Base-by-base conservation (phyloP, 1,140 invertebrate species). In the Hyphantria cunea region DNA sequence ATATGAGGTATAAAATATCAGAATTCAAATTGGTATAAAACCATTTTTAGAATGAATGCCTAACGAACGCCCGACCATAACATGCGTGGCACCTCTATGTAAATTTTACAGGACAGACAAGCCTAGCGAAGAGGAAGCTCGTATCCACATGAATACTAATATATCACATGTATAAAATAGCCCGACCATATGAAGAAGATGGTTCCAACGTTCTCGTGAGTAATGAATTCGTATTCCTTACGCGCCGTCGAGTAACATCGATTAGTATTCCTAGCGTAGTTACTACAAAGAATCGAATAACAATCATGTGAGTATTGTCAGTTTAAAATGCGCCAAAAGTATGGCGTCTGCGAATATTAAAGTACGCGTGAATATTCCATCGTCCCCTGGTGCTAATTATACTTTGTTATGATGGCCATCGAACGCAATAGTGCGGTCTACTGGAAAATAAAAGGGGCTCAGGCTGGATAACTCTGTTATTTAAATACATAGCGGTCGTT, bases 301-400 rank as follows among this genome's bases (percentile, higher is more conserved):
- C 71, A 86, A 86, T 81, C 72, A 84, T 63, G 68, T n/a, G n/a
- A n/a, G n/a, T 68, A 89, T 85, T 85, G 85, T 82, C 56, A 76
- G 75, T 66, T 63, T 68, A 54, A 67, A 68, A 76, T 70, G 79
- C 77, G 84, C 78, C 76, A 83, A 83, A 86, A 76, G 51, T 80
- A 81, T 82, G 71, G 76, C 59, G 66, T 42, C 66, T 55, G 70
- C 55, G 33, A 55, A 66, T 60, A 47, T 66, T 59, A 44, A 65
- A 66, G 45, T 50, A 45, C 37, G 37, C 45, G 66, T 66, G 55
- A 68, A 76, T 76, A 76, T 69, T 66, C 55, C 51, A 68, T 66
- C n/a, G 52, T 48, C 42, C 44, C 17, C 42, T 54, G 45, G 59
- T 37, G 39, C 45, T 58, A 64, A 61, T 68, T 72, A 61, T 60